These are phyloP conservation scores for Menidia menidia DNA, from an alignment of 2,797 vertebrate genomes.

Conservation along the genomic window DNA sequence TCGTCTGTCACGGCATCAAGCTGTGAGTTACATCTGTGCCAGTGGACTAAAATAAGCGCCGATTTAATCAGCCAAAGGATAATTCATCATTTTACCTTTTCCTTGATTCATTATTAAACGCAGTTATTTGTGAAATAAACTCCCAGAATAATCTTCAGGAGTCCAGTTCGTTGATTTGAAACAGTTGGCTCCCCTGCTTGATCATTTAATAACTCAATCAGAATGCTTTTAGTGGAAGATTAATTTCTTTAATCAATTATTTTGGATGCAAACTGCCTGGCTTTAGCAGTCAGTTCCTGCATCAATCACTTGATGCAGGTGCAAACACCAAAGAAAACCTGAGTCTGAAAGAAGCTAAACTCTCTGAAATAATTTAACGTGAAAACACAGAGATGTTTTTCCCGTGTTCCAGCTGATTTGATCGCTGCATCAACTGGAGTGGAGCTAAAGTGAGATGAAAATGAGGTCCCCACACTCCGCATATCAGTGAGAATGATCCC, in stretches of 20 bases:
- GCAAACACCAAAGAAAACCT: neutral
- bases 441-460: neutral
- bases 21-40: slow-evolving; percentile 57
- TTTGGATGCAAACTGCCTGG: neutral
- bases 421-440: slow-evolving; percentile 1
- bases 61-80: slow-evolving; percentile 47
- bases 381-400: slow-evolving; percentile 15
- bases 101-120: slow-evolving; percentile 34
- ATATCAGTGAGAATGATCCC: neutral
- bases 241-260: slow-evolving; percentile 7
- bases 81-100: slow-evolving; percentile 40
- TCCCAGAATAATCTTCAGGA: slow-evolving; percentile 6
- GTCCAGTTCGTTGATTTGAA: slow-evolving; percentile 12
- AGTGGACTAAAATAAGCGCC: slow-evolving; percentile 50
- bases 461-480: neutral
- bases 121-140: slow-evolving; percentile 34
- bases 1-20: slow-evolving; percentile 61
- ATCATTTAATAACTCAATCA: neutral
- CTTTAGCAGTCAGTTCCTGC: neutral
- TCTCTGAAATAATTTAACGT: neutral
- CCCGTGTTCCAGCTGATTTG: slow-evolving; percentile 7
- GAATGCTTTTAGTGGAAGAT: neutral
- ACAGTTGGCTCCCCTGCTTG: neutral
- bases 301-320: neutral
- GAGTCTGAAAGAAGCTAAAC: neutral